A percentile compares a stretch with the other conserved stretches of the same genome.
Evolutionary conservation across 2,888 invertebrate genomes (phyloP).

Genomic region (Brachypterus glaber): DNA sequence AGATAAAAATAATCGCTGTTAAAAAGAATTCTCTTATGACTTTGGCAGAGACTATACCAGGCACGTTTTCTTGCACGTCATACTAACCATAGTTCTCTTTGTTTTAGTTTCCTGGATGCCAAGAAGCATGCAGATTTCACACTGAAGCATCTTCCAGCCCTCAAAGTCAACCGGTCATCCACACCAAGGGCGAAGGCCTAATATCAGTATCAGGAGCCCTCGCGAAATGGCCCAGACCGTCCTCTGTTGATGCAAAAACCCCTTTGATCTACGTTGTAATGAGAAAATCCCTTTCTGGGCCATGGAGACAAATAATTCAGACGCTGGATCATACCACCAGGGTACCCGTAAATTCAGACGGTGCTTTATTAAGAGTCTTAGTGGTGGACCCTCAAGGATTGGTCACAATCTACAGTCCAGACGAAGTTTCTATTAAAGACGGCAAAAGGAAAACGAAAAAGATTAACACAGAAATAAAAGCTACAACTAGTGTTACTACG

Average conservation of each 20-base stretch:
- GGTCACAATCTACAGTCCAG: conserved; percentile 61
- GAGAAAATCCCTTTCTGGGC: conserved; percentile 53
- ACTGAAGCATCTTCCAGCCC: conserved; percentile 50
- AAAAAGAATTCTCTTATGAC: too few relatives aligned
- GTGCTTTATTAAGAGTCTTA: conserved; percentile 55
- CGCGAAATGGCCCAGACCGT: conserved; percentile 56
- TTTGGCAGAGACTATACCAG: too few relatives aligned
- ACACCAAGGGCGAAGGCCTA: conserved; percentile 60
- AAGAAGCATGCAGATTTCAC: conserved; percentile 62
- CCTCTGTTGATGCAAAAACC: conserved; percentile 45
- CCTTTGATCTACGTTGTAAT: conserved; percentile 62
- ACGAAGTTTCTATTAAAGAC: conserved; percentile 46
- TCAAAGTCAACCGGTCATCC: conserved; percentile 59
- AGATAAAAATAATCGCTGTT: too few relatives aligned
- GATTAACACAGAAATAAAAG: conserved; percentile 44
- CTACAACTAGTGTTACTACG: conserved; percentile 43
- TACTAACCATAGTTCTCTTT: too few relatives aligned
- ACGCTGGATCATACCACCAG: conserved; percentile 54
- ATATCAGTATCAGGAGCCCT: conserved; percentile 53
- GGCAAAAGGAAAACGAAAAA: conserved; percentile 39
- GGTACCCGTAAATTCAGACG: conserved; percentile 55
- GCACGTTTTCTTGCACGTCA: too few relatives aligned
- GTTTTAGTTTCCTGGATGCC: conserved; percentile 61
- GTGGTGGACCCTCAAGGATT: conserved; percentile 62
- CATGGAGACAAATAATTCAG: conserved; percentile 59